These are phyloP conservation scores for Mystacides longicornis DNA, from an alignment of 2,888 invertebrate species.

Conservation along the genomic window DNA sequence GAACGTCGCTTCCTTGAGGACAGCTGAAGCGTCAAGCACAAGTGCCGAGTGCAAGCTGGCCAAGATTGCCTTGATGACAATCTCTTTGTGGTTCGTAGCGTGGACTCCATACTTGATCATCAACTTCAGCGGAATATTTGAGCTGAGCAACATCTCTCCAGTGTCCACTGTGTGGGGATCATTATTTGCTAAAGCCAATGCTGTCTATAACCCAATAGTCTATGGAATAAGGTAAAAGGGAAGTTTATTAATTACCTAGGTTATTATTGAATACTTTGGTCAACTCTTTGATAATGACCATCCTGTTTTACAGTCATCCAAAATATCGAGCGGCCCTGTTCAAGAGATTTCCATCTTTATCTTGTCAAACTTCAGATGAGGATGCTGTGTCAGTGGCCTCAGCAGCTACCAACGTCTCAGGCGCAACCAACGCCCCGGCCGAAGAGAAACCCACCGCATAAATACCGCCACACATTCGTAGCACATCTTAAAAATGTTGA, in stretches of 20 bases:
- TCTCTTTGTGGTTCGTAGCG: constrained; percentile 84
- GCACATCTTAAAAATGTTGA: not conserved
- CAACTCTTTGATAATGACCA: not conserved
- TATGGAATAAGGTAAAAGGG: constrained; percentile 81
- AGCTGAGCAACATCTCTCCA: constrained; percentile 64
- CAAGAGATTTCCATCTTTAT: constrained; percentile 69
- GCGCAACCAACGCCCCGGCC: constrained; percentile 53
- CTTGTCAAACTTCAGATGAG: constrained; percentile 55
- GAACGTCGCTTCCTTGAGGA: constrained; percentile 80
- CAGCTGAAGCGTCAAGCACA: constrained; percentile 63
- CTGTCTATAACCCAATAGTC: constrained; percentile 85
- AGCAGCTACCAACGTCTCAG: constrained; percentile 56
- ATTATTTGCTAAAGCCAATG: constrained; percentile 85
- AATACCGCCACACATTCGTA: constrained; percentile 27
- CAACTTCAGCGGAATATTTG: constrained; percentile 74
- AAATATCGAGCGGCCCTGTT: constrained; percentile 71
- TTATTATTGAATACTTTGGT: too few relatives aligned
- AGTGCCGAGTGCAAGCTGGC: constrained; percentile 84
- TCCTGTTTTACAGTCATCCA: constrained; percentile 53
- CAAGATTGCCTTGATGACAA: constrained; percentile 85
- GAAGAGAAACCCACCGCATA: constrained; percentile 60
- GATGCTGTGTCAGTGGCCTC: constrained; percentile 61
- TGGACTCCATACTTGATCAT: constrained; percentile 87
- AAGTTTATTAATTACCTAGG: too few relatives aligned
- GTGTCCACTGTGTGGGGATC: constrained; percentile 84